phyloP scores from a whole-genome alignment of 2,797 vertebrate species.

The Urosaurus nigricauda region DNA sequence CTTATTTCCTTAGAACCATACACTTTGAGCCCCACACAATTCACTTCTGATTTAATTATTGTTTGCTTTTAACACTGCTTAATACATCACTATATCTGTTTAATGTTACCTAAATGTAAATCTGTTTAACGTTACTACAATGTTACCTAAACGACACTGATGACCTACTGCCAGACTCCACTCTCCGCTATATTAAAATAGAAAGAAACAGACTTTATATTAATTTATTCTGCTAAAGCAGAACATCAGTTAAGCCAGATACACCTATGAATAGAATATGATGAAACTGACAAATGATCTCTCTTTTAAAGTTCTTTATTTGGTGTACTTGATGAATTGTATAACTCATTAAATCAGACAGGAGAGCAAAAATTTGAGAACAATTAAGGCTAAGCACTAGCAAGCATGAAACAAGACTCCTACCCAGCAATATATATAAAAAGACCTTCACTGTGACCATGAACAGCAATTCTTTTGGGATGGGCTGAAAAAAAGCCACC shows the following conservation, averaged over 20 bases:
- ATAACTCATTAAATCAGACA: constrained; percentile 34
- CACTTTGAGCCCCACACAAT: not conserved
- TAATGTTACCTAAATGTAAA: not conserved
- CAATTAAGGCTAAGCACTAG: constrained; percentile 1
- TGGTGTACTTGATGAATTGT: constrained; percentile 30
- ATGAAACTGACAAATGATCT: constrained; percentile 39
- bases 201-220: not conserved
- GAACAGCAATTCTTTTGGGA: constrained; percentile 4
- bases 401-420: constrained; percentile 12
- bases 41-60: not conserved
- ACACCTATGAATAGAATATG: constrained; percentile 2
- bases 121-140: not conserved
- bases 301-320: constrained; percentile 27
- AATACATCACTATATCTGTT: too few relatives aligned
- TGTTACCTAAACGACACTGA: not conserved
- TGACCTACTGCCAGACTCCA: not conserved
- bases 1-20: not conserved
- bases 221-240: constrained; percentile 7
- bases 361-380: constrained; percentile 20
- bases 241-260: not conserved
- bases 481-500: not conserved
- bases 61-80: not conserved
- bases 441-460: not conserved
- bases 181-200: not conserved
- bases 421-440: not conserved